Evolutionary conservation across 1,140 invertebrate species (phyloP), one percentile per base, ranked within the genome.

Genomic region (Brachionus calyciflorus): DNA sequence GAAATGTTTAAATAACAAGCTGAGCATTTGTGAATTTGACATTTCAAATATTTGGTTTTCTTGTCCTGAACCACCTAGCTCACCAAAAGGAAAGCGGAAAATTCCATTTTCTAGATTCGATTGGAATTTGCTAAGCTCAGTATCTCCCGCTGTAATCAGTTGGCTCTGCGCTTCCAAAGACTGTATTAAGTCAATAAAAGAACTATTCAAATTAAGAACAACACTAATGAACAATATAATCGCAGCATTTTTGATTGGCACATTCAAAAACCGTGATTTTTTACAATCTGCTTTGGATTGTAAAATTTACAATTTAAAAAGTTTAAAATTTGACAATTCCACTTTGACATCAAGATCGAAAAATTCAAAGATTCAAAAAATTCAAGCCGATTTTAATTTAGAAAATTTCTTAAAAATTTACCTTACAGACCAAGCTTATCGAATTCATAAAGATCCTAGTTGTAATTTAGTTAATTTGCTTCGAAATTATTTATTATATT

Each of bases 61-160:
- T 4, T 55, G 57, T 57, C 73, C 73, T n/a, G 73, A 76, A 44
- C 73, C 73, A 17, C 49, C 53, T 7, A 44, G 51, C 21, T 41
- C 30, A n/a, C 49, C 73, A 2, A 55, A 63, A 57, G 73, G 73
- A 10, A 55, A 76, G 24, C 49, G 53, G 0, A 76, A 76, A 44
- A 76, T 77, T 48, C 49, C 76, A 7, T 77, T 63, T 17, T 33
- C 53, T 9, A 19, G 76, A 48, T 65, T 55, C 21, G 76, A 77
- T 30, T 77, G 76, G 76, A 77, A 77, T 51, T 40, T 77, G 19
- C 30, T 77, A 7, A 63, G 53, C 14, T 46, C 57, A n/a, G 53
- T 77, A n/a, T 60, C 76, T 0, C 53, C 76, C 4, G 40, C 55
- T 48, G 55, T 77, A 10, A 44, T 51, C 3, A 51, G 55, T 30